Base-by-base conservation (phyloP, 2,797 vertebrate genomes). In the Meda fulgida region DNA sequence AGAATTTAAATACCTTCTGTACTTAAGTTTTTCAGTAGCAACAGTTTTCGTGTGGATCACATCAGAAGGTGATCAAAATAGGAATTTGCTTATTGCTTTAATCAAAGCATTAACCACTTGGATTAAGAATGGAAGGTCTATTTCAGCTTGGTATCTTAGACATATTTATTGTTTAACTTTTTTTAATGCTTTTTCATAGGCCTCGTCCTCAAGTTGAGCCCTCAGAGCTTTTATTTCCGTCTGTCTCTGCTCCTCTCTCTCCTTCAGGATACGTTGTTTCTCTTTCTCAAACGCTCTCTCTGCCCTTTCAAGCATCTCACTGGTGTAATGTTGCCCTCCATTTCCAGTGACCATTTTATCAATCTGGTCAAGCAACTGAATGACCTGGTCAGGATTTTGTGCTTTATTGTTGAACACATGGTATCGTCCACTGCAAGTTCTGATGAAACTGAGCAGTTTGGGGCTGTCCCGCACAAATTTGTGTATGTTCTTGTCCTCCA, bases 321-420 rank as follows among this genome's bases (percentile, higher is more conserved):
- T 70, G 83, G 75, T 78, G 65, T 84, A 84, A n/a, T 84, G 4
- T 18, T 40, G 46, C 0, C 83, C 83, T 19, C 65, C 75, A 46
- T 84, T 84, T 23, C 31, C 75, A 58, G 73, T 78, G 34, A 84
- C 83, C 26, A 86, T 76, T 66, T 82, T 63, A 86, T 82, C 79
- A 70, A 86, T 81, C 71, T 77, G 79, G 18, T 86, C 43, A 3
- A 86, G 63, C 14, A 86, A 48, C 65, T 81, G 46, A 48, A 4
- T 48, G 48, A 86, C 80, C 48, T 86, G 80, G 26, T 67, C 38
- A 9, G 46, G 80, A 34, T 71, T 53, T 2, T 60, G 14, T 40
- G 38, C 72, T 60, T 82, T 19, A 34, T 82, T 82, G 14, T 81
- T 81, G 79, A 82, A 51, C 63, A 86, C 38, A 0, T 82, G 85